phyloP scores from a whole-genome alignment of 2,888 invertebrate genomes.

The Thera obeliscata region DNA sequence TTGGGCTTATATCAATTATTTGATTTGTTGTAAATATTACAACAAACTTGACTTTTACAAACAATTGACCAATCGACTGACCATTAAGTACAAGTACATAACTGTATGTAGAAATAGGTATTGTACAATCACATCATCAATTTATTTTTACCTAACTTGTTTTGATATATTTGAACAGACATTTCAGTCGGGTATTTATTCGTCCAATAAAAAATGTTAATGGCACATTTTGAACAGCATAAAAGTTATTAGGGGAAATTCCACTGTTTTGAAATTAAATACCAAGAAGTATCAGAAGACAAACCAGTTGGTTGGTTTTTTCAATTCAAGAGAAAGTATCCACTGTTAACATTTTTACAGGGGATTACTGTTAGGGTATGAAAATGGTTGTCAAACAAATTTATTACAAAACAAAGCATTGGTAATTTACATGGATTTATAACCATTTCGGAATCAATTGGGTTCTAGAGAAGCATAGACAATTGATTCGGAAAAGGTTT shows the following conservation, averaged over 20 bases:
- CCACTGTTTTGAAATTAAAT: neutral
- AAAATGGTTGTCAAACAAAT: too few species aligned
- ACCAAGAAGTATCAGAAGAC: neutral
- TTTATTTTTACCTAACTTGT: constrained; percentile 10
- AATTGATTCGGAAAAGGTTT: neutral
- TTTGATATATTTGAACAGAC: constrained; percentile 10
- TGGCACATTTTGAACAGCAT: constrained; percentile 30
- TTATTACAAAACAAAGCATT: too few species aligned
- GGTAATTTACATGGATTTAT: too few species aligned
- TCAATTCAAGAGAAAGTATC: neutral
- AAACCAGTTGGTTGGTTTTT: neutral
- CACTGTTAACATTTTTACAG: neutral
- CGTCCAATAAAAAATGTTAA: constrained; percentile 30
- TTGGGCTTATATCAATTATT: constrained; percentile 26
- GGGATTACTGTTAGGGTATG: too few species aligned
- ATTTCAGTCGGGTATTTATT: constrained; percentile 8
- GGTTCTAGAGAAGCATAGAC: neutral
- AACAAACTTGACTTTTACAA: constrained; percentile 55
- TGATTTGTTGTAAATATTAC: constrained; percentile 73
- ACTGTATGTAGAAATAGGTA: neutral
- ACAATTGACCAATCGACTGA: constrained; percentile 11
- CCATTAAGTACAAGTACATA: neutral
- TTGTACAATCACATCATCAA: neutral
- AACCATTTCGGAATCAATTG: too few species aligned
- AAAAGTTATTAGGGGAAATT: constrained; percentile 13